Conservation (phyloP, 2,888 invertebrate species). For the Hemicrepidius hirtus region DNA sequence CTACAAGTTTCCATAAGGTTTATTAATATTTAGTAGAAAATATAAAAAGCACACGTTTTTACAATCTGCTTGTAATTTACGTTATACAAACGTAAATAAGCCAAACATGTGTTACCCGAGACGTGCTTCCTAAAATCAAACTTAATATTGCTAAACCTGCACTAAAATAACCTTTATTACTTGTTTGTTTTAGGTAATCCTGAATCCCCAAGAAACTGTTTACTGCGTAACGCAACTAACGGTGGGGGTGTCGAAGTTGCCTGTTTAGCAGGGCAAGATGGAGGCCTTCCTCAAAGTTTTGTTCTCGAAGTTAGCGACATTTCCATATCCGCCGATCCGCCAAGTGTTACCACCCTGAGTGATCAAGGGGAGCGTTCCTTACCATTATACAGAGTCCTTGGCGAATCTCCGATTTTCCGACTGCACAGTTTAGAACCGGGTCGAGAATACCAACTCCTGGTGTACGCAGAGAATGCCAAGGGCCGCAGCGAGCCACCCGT, state of each 20-base stretch:
- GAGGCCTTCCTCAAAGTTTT: slow-evolving; percentile 88
- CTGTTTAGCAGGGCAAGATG: slow-evolving; percentile 87
- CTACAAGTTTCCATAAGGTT: no score
- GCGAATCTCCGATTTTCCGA: slow-evolving; percentile 82
- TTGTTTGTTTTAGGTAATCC: slow-evolving; percentile 78
- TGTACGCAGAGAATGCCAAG: slow-evolving; percentile 88
- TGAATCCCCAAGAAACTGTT: slow-evolving; percentile 85
- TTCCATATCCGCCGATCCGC: slow-evolving; percentile 71
- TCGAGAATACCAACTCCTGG: slow-evolving; percentile 84
- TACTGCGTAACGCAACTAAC: slow-evolving; percentile 79
- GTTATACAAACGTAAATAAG: no score
- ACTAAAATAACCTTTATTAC: neutral
- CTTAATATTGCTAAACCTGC: slow-evolving; percentile 16
- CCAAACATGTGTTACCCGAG: no score
- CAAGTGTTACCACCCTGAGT: slow-evolving; percentile 70
- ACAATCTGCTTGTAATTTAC: no score
- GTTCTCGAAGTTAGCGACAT: slow-evolving; percentile 85
- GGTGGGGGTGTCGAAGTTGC: slow-evolving; percentile 78
- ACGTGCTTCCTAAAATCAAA: no score
- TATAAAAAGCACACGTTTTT: no score
- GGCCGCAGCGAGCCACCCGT: slow-evolving; percentile 86
- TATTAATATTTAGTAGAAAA: no score
- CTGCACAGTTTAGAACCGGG: slow-evolving; percentile 85
- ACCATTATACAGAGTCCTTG: slow-evolving; percentile 76
- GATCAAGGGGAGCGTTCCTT: slow-evolving; percentile 69